Evolutionary conservation across 1,140 invertebrate species (phyloP).

Genomic region (Battus philenor): DNA sequence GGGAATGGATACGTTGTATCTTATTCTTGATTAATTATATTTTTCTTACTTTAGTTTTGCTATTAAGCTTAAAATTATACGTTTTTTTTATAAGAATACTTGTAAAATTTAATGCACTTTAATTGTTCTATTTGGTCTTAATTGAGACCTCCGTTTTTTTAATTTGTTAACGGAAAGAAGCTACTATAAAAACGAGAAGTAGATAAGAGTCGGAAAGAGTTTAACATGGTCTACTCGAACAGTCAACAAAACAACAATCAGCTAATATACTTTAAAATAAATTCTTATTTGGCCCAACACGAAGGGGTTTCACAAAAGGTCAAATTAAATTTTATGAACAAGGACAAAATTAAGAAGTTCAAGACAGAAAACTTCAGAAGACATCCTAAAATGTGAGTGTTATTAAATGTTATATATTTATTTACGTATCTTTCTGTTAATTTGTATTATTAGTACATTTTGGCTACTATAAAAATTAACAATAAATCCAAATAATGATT

Average conservation of each 20-base stretch:
- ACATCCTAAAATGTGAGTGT: conserved; percentile 45
- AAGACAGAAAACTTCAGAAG: conserved; percentile 37
- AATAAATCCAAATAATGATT: too few relatives aligned
- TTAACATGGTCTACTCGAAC: conserved; percentile 40
- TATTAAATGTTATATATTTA: neutral
- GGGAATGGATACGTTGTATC: too few relatives aligned
- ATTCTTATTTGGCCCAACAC: conserved; percentile 19
- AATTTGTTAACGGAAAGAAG: neutral
- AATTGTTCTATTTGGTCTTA: conserved; percentile 13
- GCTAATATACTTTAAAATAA: conserved; percentile 3
- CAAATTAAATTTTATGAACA: conserved; percentile 33
- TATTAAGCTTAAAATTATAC: too few relatives aligned
- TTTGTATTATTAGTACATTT: too few relatives aligned
- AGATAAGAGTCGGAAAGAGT: conserved; percentile 8
- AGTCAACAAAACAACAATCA: conserved; percentile 23
- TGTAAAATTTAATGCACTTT: too few relatives aligned
- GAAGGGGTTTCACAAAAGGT: conserved; percentile 25
- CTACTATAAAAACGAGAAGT: conserved; percentile 2
- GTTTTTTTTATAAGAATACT: too few relatives aligned
- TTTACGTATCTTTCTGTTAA: too few relatives aligned
- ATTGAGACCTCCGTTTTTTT: conserved; percentile 10
- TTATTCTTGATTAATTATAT: too few relatives aligned
- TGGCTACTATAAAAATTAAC: too few relatives aligned
- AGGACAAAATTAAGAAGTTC: conserved; percentile 43
- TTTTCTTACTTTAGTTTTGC: too few relatives aligned